phyloP scores from a whole-genome alignment of 2,113 vertebrate species.

The Cryptoleucopteryx plumbea region DNA sequence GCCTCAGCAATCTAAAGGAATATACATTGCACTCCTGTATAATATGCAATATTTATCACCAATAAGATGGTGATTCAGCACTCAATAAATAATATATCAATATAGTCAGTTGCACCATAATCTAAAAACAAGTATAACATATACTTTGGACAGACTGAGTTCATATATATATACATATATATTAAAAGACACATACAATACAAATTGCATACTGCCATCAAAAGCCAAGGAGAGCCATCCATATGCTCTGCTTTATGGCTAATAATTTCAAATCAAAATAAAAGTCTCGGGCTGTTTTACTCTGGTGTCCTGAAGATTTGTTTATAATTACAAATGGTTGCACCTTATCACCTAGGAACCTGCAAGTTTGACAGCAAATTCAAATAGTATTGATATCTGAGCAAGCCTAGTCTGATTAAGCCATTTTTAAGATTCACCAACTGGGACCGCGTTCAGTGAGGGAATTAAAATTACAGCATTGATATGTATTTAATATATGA shows the following conservation, averaged over 20 bases:
- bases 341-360: conserved; percentile 32
- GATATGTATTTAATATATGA: background rate
- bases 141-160: conserved; percentile 68
- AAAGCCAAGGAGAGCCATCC: conserved; percentile 58
- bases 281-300: conserved; percentile 36
- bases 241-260: conserved; percentile 55
- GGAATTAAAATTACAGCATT: background rate
- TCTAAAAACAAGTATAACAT: conserved; percentile 76
- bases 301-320: conserved; percentile 46
- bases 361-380: conserved; percentile 35
- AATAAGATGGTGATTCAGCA: conserved; percentile 74
- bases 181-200: conserved; percentile 67
- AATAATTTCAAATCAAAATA: conserved; percentile 46
- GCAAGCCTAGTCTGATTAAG: conserved; percentile 69
- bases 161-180: conserved; percentile 66
- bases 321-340: background rate
- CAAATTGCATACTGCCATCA: conserved; percentile 72
- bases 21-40: conserved; percentile 80
- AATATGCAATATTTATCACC: conserved; percentile 74
- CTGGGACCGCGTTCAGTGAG: background rate
- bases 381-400: conserved; percentile 47
- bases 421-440: conserved; percentile 42
- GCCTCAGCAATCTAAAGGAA: conserved; percentile 80
- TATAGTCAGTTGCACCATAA: conserved; percentile 77
- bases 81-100: conserved; percentile 84